Conservation (phyloP, 1,140 invertebrate species). For the Sweltsa coloradensis region DNA sequence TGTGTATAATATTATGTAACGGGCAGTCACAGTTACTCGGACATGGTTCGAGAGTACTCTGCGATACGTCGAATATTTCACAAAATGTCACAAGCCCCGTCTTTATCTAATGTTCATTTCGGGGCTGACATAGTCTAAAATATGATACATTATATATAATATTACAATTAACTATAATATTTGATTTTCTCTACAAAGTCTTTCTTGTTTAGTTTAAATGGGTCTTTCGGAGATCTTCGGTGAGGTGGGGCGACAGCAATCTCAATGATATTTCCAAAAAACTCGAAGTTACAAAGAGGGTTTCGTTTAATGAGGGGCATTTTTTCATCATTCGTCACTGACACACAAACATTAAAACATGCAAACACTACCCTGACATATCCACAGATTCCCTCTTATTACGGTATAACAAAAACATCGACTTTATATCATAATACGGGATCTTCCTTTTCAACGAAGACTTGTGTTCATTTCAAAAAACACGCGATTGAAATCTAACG, state of each 20-base stretch:
- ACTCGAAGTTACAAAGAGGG: not conserved
- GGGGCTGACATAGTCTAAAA: too few species aligned
- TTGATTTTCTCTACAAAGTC: slow-evolving; percentile 8
- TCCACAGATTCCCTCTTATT: not conserved
- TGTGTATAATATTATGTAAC: too few species aligned
- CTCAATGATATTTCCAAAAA: too few species aligned
- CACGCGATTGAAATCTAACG: slow-evolving; percentile 3
- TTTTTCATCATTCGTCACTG: slow-evolving; percentile 5
- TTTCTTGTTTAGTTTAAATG: slow-evolving; percentile 2
- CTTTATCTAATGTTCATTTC: too few species aligned
- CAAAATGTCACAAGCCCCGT: too few species aligned
- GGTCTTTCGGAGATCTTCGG: slow-evolving; percentile 3
- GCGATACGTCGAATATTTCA: too few species aligned
- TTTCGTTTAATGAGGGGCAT: not conserved
- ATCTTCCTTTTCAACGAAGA: slow-evolving; percentile 5
- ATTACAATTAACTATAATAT: slow-evolving; percentile 12
- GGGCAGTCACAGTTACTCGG: too few species aligned
- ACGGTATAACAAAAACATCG: slow-evolving; percentile 9
- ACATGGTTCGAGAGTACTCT: too few species aligned
- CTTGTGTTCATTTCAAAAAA: slow-evolving; percentile 2
- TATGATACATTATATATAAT: slow-evolving; percentile 14
- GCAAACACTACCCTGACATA: slow-evolving; percentile 11
- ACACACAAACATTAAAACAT: slow-evolving; percentile 13
- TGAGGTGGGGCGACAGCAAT: too few species aligned
- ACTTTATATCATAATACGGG: slow-evolving; percentile 1